Evolutionary conservation across 2,113 vertebrate species (phyloP), one percentile per base, ranked within the genome.

Genomic region (Scomber scombrus): DNA sequence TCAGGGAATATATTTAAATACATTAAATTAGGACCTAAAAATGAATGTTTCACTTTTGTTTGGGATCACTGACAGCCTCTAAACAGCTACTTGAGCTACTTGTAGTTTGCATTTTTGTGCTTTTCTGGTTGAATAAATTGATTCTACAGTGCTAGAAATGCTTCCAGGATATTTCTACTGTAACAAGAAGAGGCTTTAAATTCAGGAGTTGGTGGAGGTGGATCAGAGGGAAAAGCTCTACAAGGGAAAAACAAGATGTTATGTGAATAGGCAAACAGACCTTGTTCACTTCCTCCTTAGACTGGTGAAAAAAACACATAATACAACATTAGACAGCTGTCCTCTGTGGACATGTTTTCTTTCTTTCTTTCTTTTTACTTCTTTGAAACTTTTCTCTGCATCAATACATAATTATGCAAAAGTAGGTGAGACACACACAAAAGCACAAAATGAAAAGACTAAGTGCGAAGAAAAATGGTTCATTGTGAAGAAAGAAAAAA

Each of bases 211-310:
- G 34, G 15, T 51, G 4, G 40, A 26, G 19, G 43, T 12, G 9
- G 7, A 29, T 19, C 46, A 29, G 31, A 6, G 31, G 62, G 51
- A 54, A 69, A 51, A 58, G 18, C 9, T 66, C 50, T n/a, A 64
- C 52, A 21, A 11, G 52, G 49, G 12, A 56, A 71, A 78, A 18
- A 3, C 21, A 4, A 43, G 19, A 31, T 13, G 19, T 52, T 52
- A 52, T 19, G 16, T 54, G 15, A 40, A 9, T 40, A 9, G 31
- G 45, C 13, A 81, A 70, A 91, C 88, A 84, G 85, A 94, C 93
- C 94, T 94, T 86, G 82, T 90, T 93, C 11, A 91, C 91, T 78
- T 90, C 91, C 78, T 95, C 91, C 67, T 81, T 93, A 70, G 75
- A 82, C 94, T 96, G 85, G 85, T 51, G 64, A 73, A 26, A 26